A percentile compares a stretch with the other conserved stretches of the same genome.
Conservation (phyloP, 1,140 invertebrate genomes). For the Eufriesea mexicana region DNA sequence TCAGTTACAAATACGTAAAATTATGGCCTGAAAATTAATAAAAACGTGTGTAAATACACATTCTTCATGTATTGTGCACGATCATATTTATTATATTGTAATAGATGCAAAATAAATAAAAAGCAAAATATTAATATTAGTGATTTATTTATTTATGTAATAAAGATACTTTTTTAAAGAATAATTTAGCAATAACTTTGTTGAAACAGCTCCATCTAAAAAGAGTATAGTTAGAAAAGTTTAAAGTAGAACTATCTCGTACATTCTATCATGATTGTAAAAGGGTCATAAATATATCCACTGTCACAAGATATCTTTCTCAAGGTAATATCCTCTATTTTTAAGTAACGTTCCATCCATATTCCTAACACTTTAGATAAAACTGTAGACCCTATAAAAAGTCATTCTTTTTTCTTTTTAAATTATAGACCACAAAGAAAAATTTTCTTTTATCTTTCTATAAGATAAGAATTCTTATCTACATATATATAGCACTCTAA, state of each 20-base stretch:
- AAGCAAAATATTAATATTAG: constrained; percentile 61
- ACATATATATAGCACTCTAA: neutral
- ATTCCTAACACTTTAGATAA: neutral
- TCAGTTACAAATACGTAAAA: constrained; percentile 74
- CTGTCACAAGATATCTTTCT: constrained; percentile 43
- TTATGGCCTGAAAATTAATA: constrained; percentile 75
- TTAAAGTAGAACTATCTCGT: neutral
- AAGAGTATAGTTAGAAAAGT: neutral
- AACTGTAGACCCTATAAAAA: neutral
- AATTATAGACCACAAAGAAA: neutral
- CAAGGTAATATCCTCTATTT: constrained; percentile 15
- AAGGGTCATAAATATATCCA: constrained; percentile 27
- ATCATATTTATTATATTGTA: constrained; percentile 79
- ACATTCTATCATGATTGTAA: constrained; percentile 8
- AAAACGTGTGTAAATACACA: constrained; percentile 76
- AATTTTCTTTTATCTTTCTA: neutral
- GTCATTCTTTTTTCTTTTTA: neutral
- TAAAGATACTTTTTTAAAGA: neutral
- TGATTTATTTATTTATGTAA: constrained; percentile 9
- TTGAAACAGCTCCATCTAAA: neutral
- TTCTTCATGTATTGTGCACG: constrained; percentile 75
- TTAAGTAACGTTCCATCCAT: neutral
- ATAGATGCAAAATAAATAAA: constrained; percentile 77
- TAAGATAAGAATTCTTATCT: constrained; percentile 41
- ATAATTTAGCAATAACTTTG: neutral